Base-by-base conservation (phyloP, 2,888 invertebrate genomes). In the Plebejus melissa region DNA sequence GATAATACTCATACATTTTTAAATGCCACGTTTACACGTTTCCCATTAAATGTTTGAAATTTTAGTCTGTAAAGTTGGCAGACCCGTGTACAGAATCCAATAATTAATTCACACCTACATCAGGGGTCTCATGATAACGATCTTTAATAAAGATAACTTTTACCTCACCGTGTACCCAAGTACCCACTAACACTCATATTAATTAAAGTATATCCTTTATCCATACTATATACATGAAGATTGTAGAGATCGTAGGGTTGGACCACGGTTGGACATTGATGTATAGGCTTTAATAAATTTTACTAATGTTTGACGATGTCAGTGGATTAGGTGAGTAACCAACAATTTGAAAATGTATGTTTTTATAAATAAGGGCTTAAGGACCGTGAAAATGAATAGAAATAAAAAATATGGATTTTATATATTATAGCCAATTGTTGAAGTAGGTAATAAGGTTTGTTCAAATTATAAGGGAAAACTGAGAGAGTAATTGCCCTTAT, bases 91-190 rank as follows among this genome's bases (percentile, higher is more conserved):
- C 50, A 72, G 46, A 28, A 13, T 50, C 72, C 22, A n/a, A 16
- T 72, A 72, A 72, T 72, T 72, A 72, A 72, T 72, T 72, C 50
- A 50, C 72, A 72, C 72, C 72, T 54, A 72, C 72, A 71, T 71
- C 71, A 32, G 50, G 36, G 54, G 72, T 46, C 32, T 54, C 1
- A 72, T 16, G 72, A 72, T 72, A 50, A 72, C 46, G 72, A 54
- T 72, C 28, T 72, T 36, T 72, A 72, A 54, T 54, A 54, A 46
- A 54, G 72, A 72, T 72, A 72, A 72, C 72, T 50, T 72, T 54
- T 54, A 54, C 72, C 72, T 5, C 28, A 16, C 50, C 50, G 32
- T 65, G 28, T 28, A 28, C 57, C 54, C 54, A 57, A 41, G 7
- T 22, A 46, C 46, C 13, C n/a, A 71, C 72, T 72, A 72, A 54